phyloP scores from a whole-genome alignment of 1,140 invertebrate species.

The Cherax destructor region DNA sequence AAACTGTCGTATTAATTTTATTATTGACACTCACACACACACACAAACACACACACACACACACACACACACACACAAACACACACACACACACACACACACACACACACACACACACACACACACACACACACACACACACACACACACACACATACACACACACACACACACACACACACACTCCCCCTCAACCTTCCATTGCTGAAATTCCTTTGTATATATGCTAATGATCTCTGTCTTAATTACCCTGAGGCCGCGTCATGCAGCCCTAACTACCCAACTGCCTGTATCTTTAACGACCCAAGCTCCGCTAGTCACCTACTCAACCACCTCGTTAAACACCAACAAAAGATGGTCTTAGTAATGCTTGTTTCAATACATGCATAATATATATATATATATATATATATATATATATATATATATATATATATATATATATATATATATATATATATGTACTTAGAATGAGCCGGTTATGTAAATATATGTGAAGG shows the following conservation, averaged over 20 bases:
- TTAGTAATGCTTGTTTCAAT: no score
- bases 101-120: constrained; percentile 34
- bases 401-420: constrained; percentile 36
- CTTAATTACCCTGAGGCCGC: no score
- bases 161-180: constrained; percentile 13
- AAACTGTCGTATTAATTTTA: no score
- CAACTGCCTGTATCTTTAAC: no score
- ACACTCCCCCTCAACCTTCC: no score
- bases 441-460: constrained; percentile 8
- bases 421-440: constrained; percentile 19
- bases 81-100: constrained; percentile 20
- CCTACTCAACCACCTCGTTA: no score
- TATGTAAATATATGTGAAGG: background rate
- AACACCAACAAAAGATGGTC: no score
- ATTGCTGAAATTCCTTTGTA: background rate
- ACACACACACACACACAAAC: constrained; percentile 15
- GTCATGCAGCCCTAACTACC: no score
- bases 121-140: constrained; percentile 34
- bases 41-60: background rate
- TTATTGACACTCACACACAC: no score
- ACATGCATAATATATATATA: constrained; percentile 36
- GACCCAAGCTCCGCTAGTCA: no score
- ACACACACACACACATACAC: constrained; percentile 31
- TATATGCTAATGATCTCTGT: background rate
- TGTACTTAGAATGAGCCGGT: background rate